Conservation (phyloP, 2,797 vertebrate genomes). For the Enteromius radiatus region DNA sequence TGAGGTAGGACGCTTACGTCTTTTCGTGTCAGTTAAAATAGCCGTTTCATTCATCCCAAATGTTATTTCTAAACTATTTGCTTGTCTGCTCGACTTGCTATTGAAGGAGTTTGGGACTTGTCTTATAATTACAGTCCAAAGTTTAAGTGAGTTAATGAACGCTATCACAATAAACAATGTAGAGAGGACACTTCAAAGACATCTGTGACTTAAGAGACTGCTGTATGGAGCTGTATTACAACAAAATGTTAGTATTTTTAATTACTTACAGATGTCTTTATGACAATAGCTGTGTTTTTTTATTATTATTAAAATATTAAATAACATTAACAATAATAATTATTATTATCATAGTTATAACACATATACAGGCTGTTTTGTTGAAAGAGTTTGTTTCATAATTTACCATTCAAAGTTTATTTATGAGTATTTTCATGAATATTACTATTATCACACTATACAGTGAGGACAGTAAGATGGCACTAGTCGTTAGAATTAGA, state of each 20-base stretch:
- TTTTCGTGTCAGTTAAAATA: background rate
- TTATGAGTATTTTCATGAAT: background rate
- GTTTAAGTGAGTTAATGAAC: conserved; percentile 14
- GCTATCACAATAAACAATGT: conserved; percentile 1
- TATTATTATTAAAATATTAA: background rate
- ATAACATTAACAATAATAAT: background rate
- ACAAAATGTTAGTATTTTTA: background rate
- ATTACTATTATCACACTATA: background rate
- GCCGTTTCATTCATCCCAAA: background rate
- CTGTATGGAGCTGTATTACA: background rate
- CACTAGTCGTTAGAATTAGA: background rate
- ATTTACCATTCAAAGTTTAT: background rate
- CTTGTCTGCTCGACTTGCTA: background rate
- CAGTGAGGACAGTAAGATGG: background rate
- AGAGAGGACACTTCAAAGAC: conserved; percentile 3
- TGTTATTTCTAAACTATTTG: background rate
- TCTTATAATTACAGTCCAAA: conserved; percentile 5
- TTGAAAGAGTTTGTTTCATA: background rate
- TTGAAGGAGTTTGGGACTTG: background rate
- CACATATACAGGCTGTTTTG: background rate
- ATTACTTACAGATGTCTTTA: conserved; percentile 11
- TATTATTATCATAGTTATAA: background rate
- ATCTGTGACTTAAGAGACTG: background rate
- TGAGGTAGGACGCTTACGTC: conserved; percentile 70
- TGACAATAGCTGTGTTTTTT: background rate